These are phyloP conservation scores for Coccyzus lansbergi DNA, from an alignment of 2,797 vertebrate genomes.

Conservation along the genomic window DNA sequence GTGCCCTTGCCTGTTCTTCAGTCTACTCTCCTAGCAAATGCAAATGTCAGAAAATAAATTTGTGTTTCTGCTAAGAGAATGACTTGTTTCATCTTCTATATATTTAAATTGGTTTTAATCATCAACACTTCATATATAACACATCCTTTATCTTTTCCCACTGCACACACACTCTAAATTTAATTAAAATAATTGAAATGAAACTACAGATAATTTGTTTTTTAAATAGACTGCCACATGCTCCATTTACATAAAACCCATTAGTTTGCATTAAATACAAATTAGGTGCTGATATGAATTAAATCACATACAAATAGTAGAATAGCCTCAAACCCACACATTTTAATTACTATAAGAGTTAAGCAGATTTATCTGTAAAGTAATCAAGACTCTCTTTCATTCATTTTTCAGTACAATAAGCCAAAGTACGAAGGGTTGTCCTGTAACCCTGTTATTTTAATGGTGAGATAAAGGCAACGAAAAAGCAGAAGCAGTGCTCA, in stretches of 20 bases:
- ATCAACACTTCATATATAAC: constrained; percentile 76
- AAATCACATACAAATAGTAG: constrained; percentile 83
- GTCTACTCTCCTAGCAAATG: constrained; percentile 14
- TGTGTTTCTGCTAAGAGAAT: constrained; percentile 54
- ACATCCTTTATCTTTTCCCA: constrained; percentile 63
- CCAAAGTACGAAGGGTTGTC: background rate
- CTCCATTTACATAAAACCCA: constrained; percentile 86
- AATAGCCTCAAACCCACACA: constrained; percentile 72
- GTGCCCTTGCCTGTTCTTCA: background rate
- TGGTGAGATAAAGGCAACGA: background rate
- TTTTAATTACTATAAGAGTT: constrained; percentile 82
- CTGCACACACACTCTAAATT: constrained; percentile 77
- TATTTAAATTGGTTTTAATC: constrained; percentile 79
- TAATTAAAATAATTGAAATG: constrained; percentile 88
- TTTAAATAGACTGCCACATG: constrained; percentile 87
- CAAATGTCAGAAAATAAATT: constrained; percentile 63
- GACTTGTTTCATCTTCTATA: constrained; percentile 73
- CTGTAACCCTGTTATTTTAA: constrained; percentile 21
- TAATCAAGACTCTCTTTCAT: constrained; percentile 75
- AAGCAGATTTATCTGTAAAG: constrained; percentile 79
- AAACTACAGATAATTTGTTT: constrained; percentile 86
- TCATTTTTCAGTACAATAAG: constrained; percentile 68
- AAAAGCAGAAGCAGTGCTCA: background rate
- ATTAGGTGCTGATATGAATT: constrained; percentile 84
- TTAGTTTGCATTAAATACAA: constrained; percentile 86